These are phyloP conservation scores for Hoplostethus atlanticus DNA, from an alignment of 2,797 vertebrate species.

Conservation along the genomic window DNA sequence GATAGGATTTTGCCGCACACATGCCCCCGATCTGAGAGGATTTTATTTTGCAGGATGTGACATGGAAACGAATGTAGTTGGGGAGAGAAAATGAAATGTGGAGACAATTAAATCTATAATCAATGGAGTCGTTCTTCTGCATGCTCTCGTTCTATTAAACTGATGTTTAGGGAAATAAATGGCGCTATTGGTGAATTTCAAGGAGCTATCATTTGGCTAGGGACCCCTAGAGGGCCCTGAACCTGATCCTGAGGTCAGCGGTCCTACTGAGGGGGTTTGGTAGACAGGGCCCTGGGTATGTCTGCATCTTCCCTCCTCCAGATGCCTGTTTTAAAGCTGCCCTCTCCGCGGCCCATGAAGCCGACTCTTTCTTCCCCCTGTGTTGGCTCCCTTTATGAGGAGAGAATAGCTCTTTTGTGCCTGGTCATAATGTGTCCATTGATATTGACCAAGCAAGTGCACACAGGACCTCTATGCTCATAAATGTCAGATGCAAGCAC, in stretches of 20 bases:
- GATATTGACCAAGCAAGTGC: conserved; percentile 33
- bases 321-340: conserved; percentile 21
- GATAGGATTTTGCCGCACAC: no score
- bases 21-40: no score
- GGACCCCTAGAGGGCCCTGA: background rate
- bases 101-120: no score
- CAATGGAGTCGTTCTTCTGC: no score
- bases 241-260: background rate
- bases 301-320: conserved; percentile 32
- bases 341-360: conserved; percentile 22
- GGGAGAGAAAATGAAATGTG: no score
- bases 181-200: no score
- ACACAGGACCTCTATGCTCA: conserved; percentile 57
- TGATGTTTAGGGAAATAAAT: no score
- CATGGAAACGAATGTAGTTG: no score
- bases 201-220: no score
- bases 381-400: conserved; percentile 15
- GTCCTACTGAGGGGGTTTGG: no score
- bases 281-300: conserved; percentile 22
- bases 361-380: background rate
- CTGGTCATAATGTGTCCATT: conserved; percentile 64
- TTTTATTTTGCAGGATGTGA: no score
- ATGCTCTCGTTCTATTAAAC: no score
- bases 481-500: conserved; percentile 62
- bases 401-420: conserved; percentile 64